Percentiles rank a stretch among this genome's conserved stretches.
These are phyloP conservation scores for Diglossa cyanea DNA, from an alignment of 2,797 vertebrate genomes.

Conservation along the genomic window DNA sequence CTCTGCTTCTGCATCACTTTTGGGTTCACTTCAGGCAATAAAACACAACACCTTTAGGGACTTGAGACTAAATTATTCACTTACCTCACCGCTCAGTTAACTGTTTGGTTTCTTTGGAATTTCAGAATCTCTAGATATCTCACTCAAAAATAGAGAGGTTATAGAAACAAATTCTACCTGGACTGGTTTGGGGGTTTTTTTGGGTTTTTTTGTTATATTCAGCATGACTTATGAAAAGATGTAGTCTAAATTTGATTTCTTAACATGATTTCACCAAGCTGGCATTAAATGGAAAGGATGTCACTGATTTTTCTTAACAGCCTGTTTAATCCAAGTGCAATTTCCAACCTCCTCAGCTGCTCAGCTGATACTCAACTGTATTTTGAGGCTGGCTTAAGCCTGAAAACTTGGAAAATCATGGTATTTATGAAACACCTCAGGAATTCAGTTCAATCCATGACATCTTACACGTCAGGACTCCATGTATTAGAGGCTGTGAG, in stretches of 20 bases:
- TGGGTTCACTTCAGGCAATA: not conserved
- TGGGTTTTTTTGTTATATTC: not conserved
- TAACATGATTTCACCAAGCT: not conserved
- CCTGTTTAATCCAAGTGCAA: not conserved
- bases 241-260: not conserved
- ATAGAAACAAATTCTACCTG: not conserved
- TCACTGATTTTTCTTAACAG: not conserved
- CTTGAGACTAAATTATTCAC: not conserved
- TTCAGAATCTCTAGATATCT: not conserved
- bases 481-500: not conserved
- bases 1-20: not conserved
- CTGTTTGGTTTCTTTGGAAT: not conserved
- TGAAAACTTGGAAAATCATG: not conserved
- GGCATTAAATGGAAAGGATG: not conserved
- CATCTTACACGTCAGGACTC: not conserved
- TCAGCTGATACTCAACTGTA: not conserved
- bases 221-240: not conserved
- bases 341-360: not conserved
- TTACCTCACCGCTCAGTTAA: not conserved
- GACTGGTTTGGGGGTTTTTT: not conserved
- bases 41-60: not conserved
- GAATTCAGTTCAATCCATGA: not conserved
- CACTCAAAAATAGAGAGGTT: not conserved
- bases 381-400: not conserved
- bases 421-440: not conserved